These are phyloP conservation scores for Microctenopoma lineatum DNA, from an alignment of 2,797 vertebrate species.

Conservation along the genomic window DNA sequence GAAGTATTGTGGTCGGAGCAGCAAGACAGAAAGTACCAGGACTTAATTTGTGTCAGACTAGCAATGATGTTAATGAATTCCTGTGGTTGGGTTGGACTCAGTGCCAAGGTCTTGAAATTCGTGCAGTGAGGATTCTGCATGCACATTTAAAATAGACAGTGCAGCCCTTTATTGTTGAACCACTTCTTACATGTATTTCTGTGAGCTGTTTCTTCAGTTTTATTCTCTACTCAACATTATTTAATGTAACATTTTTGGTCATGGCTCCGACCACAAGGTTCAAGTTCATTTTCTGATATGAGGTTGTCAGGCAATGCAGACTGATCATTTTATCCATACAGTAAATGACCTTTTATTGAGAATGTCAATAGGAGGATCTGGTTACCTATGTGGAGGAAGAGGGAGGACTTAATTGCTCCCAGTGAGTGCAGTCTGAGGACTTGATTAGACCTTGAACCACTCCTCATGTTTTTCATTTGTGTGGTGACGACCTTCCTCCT, in stretches of 20 bases:
- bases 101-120: conserved; percentile 74
- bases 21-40: conserved; percentile 78
- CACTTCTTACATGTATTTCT: conserved; percentile 46
- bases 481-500: conserved; percentile 83
- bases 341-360: conserved; percentile 84
- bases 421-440: conserved; percentile 83
- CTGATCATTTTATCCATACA: conserved; percentile 80
- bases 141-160: conserved; percentile 55
- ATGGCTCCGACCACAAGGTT: conserved; percentile 52
- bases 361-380: conserved; percentile 83
- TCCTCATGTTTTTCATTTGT: conserved; percentile 88
- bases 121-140: conserved; percentile 62
- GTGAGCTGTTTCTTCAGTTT: conserved; percentile 63
- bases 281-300: conserved; percentile 54
- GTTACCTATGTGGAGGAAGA: conserved; percentile 81
- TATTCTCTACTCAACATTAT: conserved; percentile 58
- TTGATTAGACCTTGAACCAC: conserved; percentile 86
- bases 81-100: conserved; percentile 75
- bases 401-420: conserved; percentile 85
- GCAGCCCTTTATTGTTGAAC: conserved; percentile 47
- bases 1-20: conserved; percentile 82
- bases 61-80: conserved; percentile 84
- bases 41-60: conserved; percentile 83
- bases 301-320: conserved; percentile 60
- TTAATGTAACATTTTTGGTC: conserved; percentile 44